Conservation (phyloP, 2,888 invertebrate genomes). For the Sepiola atlantica region DNA sequence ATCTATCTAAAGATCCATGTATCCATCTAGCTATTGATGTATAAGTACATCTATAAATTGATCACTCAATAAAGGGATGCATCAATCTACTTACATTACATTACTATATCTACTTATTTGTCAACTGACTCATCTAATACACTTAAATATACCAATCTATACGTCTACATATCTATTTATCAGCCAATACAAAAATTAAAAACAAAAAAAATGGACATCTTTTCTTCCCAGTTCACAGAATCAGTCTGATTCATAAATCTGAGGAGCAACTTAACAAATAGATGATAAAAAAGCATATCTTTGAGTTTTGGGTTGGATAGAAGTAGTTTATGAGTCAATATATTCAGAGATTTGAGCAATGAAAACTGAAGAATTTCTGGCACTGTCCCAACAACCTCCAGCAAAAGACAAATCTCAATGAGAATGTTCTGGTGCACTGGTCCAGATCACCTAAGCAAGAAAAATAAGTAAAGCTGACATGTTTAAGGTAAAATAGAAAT, state of each 20-base stretch:
- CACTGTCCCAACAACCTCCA: conserved; percentile 24
- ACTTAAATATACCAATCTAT: conserved; percentile 32
- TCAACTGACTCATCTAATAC: conserved; percentile 22
- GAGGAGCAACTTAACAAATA: conserved; percentile 39
- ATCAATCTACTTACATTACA: conserved; percentile 32
- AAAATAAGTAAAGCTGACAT: conserved; percentile 45
- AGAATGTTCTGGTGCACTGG: conserved; percentile 6
- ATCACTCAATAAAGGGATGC: conserved; percentile 15
- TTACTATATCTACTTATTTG: conserved; percentile 32
- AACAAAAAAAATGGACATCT: neutral
- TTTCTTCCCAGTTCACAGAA: conserved; percentile 24
- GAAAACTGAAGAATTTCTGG: conserved; percentile 46
- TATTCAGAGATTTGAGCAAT: conserved; percentile 45
- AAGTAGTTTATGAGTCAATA: conserved; percentile 46
- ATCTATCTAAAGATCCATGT: neutral
- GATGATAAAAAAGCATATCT: conserved; percentile 45
- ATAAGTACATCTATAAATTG: neutral
- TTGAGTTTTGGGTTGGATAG: conserved; percentile 8
- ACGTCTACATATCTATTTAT: conserved; percentile 5
- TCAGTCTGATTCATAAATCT: conserved; percentile 41
- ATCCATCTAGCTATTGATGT: neutral
- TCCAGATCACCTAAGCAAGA: conserved; percentile 39
- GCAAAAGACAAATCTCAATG: conserved; percentile 19
- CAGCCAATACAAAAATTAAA: neutral
- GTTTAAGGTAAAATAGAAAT: conserved; percentile 18